Evolutionary conservation across 2,888 invertebrate genomes (phyloP).

Genomic region (Lochmaea capreae): DNA sequence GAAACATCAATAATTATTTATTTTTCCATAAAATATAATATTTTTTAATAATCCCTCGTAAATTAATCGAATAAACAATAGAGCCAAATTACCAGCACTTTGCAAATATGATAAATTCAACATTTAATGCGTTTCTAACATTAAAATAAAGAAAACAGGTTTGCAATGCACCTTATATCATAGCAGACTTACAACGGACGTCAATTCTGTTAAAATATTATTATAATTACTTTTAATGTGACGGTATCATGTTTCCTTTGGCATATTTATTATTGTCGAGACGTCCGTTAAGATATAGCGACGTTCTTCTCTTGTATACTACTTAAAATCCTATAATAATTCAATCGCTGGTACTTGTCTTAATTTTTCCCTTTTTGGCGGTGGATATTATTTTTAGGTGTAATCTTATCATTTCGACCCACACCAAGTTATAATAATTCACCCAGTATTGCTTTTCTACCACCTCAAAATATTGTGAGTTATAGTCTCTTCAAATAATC

Average conservation of each 20-base stretch:
- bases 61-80: not conserved
- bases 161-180: constrained; percentile 53
- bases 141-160: constrained; percentile 46
- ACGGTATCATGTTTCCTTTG: constrained; percentile 61
- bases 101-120: constrained; percentile 42
- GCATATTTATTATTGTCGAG: constrained; percentile 61
- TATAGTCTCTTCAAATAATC: too few species aligned
- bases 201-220: constrained; percentile 61
- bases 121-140: constrained; percentile 42
- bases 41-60: not conserved
- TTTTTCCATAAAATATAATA: too few species aligned
- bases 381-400: constrained; percentile 32
- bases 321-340: constrained; percentile 50
- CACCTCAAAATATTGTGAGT: too few species aligned
- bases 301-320: constrained; percentile 50
- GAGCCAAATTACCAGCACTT: constrained; percentile 21
- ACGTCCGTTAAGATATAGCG: constrained; percentile 50
- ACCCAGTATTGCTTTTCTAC: too few species aligned
- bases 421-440: constrained; percentile 22
- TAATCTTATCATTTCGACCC: constrained; percentile 28
- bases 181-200: constrained; percentile 56
- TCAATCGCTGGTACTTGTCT: constrained; percentile 42
- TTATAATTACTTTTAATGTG: constrained; percentile 64
- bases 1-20: too few species aligned
- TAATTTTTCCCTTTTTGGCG: constrained; percentile 39